Evolutionary conservation across 2,888 invertebrate species (phyloP), one percentile per base, ranked within the genome.

Genomic region (Tetrapedia diversipes): DNA sequence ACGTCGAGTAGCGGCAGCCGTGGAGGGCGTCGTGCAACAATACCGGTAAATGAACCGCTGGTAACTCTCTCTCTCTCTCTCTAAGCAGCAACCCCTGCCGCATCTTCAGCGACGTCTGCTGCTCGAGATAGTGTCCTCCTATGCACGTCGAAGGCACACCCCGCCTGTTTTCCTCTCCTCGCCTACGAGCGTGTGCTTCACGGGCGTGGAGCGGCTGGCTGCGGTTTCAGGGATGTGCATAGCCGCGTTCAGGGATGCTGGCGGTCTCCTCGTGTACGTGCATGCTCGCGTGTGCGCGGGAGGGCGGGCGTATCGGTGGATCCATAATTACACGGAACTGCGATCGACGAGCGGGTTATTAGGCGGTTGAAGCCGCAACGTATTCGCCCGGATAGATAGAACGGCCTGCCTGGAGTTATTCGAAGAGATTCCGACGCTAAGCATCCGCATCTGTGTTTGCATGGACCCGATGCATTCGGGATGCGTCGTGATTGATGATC

Each of bases 21-120:
- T 37, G 63, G 56, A 70, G 71, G 70, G 75, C 69, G 80, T 81
- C 79, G 82, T 83, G 82, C 87, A 87, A 90, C 90, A 90, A 90
- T 90, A 86, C 89, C 83, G 84, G 88, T 87, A 90, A 90, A 89
- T 89, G 89, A 90, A 90, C 88, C 88, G 81, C 80, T 85, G 86
- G 82, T 88, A 86, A 86, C 86, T 85, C 88, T 82, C 84, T n/a
- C n/a, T n/a, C n/a, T n/a, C n/a, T n/a, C n/a, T n/a, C n/a, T n/a
- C n/a, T n/a, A n/a, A n/a, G n/a, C 75, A 81, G 76, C 80, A 81
- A 78, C 77, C 72, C 75, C 70, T 64, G 73, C 61, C 79, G 71
- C 78, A 80, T 88, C 87, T 89, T 87, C 85, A 83, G 73, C 84
- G 74, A 82, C 78, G 85, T 87, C 85, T 82, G 82, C 84, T 80